phyloP scores from a whole-genome alignment of 2,797 vertebrate genomes.

The Pangasius mekongensis region DNA sequence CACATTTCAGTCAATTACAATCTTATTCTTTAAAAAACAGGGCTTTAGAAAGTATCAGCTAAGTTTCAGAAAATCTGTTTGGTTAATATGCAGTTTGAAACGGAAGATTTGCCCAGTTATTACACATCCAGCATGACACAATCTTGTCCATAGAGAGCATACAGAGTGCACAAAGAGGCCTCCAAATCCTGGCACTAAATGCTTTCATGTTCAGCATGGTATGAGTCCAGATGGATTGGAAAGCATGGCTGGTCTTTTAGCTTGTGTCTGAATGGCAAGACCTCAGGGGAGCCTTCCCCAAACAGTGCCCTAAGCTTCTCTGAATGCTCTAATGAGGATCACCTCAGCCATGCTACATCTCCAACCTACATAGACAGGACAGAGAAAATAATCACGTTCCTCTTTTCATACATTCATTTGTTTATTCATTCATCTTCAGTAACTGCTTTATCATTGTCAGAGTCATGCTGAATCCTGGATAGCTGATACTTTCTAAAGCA shows the following conservation, averaged over 20 bases:
- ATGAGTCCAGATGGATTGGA: slow-evolving; percentile 39
- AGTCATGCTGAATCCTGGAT: neutral
- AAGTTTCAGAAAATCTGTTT: neutral
- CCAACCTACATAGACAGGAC: slow-evolving; percentile 1
- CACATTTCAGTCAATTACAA: neutral
- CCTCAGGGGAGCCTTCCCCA: slow-evolving; percentile 40
- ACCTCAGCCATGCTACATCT: slow-evolving; percentile 31
- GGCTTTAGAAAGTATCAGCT: neutral
- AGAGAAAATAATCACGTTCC: slow-evolving; percentile 34
- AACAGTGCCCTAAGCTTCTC: slow-evolving; percentile 28
- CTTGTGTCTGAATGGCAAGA: slow-evolving; percentile 29
- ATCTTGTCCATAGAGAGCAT: neutral
- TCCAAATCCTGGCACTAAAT: slow-evolving; percentile 30
- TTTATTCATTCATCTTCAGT: neutral
- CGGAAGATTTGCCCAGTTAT: neutral
- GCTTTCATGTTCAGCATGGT: neutral
- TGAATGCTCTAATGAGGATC: slow-evolving; percentile 41
- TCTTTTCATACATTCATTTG: slow-evolving; percentile 3
- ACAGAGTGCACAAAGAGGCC: slow-evolving; percentile 20
- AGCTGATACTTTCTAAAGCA: no score
- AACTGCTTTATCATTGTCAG: neutral
- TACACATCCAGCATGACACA: neutral
- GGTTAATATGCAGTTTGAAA: neutral
- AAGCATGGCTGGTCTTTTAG: slow-evolving; percentile 23
- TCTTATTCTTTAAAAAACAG: neutral